phyloP scores from a whole-genome alignment of 2,888 invertebrate species.

The Athalia cordata region DNA sequence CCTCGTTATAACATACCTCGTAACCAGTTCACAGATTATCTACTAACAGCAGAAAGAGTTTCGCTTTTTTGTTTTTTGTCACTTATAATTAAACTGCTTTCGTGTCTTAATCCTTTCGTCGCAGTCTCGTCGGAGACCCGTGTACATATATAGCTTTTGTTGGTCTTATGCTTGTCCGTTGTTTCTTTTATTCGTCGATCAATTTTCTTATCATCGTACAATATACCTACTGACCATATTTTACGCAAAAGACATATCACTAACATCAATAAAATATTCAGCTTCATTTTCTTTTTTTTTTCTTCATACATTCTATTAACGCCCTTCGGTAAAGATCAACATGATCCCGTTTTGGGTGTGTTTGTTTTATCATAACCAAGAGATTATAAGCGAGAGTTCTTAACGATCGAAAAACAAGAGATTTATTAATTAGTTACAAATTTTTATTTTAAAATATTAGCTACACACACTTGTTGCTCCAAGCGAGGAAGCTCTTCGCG shows the following conservation, averaged over 20 bases:
- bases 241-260: no score
- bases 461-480: constrained; percentile 60
- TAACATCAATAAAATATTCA: no score
- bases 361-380: not conserved
- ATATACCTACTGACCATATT: no score
- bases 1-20: not conserved
- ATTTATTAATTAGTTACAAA: constrained; percentile 6
- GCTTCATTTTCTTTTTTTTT: no score
- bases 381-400: not conserved
- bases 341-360: not conserved
- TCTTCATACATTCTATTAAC: not conserved
- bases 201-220: no score
- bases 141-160: no score
- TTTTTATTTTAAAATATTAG: constrained; percentile 56
- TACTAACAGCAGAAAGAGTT: not conserved
- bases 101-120: not conserved
- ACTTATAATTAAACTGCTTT: not conserved
- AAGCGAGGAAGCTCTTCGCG: constrained; percentile 55
- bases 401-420: not conserved
- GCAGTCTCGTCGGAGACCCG: no score
- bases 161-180: no score
- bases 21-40: not conserved
- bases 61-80: not conserved
- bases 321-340: not conserved
- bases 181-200: no score